Percentiles rank a stretch among this genome's conserved stretches.
Evolutionary conservation across 2,113 vertebrate species (phyloP).

Genomic region (Dipodomys merriami): DNA sequence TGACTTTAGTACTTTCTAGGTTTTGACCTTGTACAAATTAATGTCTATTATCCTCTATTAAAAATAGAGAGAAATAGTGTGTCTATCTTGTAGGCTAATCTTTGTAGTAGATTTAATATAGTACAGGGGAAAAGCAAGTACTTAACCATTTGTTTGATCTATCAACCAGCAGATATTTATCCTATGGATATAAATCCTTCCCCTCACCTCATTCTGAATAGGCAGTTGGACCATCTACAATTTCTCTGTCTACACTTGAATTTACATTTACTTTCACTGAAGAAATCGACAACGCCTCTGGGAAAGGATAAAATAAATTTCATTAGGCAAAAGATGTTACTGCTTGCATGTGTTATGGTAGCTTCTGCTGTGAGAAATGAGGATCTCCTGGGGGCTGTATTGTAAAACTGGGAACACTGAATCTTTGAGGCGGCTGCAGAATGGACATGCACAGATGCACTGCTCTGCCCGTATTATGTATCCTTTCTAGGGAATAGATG

Average conservation of each 20-base stretch:
- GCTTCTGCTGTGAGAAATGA: not conserved
- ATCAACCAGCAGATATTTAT: not conserved
- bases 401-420: not conserved
- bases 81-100: not conserved
- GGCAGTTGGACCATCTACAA: not conserved
- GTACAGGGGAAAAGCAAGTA: not conserved
- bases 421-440: not conserved
- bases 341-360: not conserved
- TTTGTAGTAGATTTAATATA: not conserved
- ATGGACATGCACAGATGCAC: no score
- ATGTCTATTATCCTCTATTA: not conserved
- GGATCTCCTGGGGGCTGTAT: not conserved
- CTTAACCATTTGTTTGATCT: no score
- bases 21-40: conserved; percentile 4
- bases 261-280: not conserved
- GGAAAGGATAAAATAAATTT: conserved; percentile 19
- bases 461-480: not conserved
- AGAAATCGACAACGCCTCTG: not conserved
- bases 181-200: not conserved
- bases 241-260: not conserved
- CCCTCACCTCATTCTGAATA: not conserved
- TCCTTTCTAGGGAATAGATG: not conserved
- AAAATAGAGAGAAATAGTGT: not conserved
- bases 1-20: not conserved
- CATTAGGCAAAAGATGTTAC: not conserved